Conservation (phyloP, 2,888 invertebrate species). For the Mylabris sibirica region DNA sequence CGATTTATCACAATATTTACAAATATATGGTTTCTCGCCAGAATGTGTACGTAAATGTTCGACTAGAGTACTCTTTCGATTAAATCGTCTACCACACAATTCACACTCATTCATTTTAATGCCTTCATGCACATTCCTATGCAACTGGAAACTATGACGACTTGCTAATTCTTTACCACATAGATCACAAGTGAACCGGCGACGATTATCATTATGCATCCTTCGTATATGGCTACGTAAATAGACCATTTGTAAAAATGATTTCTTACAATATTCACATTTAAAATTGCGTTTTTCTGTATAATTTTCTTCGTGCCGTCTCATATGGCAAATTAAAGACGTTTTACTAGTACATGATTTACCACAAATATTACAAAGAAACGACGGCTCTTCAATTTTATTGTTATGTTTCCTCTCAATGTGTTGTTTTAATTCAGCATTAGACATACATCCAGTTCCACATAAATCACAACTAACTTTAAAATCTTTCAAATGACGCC, state of each 20-base stretch:
- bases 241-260: background rate
- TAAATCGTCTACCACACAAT: conserved; percentile 58
- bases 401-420: background rate
- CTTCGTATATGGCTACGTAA: conserved; percentile 31
- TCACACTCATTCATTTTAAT: conserved; percentile 53
- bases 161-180: conserved; percentile 51
- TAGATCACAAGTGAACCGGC: conserved; percentile 42
- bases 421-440: background rate
- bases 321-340: background rate
- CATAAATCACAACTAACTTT: background rate
- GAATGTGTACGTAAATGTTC: conserved; percentile 59
- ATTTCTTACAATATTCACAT: conserved; percentile 12
- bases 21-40: conserved; percentile 55
- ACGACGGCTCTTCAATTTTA: background rate
- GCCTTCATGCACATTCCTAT: conserved; percentile 59
- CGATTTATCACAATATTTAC: conserved; percentile 50
- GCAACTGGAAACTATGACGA: conserved; percentile 49
- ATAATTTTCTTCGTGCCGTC: background rate
- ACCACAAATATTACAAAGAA: too few relatives aligned
- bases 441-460: background rate
- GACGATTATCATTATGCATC: background rate
- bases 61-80: conserved; percentile 54
- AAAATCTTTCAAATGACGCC: background rate
- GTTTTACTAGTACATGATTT: background rate
- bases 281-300: background rate